Conservation (phyloP, 2,797 vertebrate species). For the Decapterus maruadsi region DNA sequence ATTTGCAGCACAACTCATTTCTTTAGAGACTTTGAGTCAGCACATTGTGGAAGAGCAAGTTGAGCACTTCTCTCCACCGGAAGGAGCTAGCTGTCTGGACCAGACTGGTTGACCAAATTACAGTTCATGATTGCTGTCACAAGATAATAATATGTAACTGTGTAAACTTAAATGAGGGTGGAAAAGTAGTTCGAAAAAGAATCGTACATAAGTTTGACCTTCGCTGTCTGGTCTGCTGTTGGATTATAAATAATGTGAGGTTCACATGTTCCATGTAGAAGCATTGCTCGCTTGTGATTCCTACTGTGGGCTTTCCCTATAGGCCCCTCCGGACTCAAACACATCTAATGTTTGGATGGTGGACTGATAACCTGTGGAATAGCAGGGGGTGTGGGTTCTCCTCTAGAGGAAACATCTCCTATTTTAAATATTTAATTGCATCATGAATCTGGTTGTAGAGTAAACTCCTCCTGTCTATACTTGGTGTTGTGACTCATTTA, state of each 20-base stretch:
- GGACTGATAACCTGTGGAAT: conserved; percentile 15
- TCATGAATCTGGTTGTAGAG: conserved; percentile 51
- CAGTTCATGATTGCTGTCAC: conserved; percentile 16
- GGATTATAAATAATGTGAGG: conserved; percentile 39
- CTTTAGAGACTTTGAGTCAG: neutral
- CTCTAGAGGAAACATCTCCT: conserved; percentile 44
- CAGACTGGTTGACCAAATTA: conserved; percentile 11
- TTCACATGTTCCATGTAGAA: conserved; percentile 35
- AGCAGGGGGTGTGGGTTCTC: conserved; percentile 51
- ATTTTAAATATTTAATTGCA: conserved; percentile 74
- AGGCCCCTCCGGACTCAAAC: conserved; percentile 21
- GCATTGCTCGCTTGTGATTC: conserved; percentile 29
- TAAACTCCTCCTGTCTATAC: conserved; percentile 53
- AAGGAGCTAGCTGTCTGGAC: conserved; percentile 22
- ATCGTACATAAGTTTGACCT: conserved; percentile 5
- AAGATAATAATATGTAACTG: conserved; percentile 33
- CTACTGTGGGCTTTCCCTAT: conserved; percentile 35
- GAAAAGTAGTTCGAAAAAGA: conserved; percentile 32
- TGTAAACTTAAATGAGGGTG: conserved; percentile 32
- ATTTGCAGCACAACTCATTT: neutral
- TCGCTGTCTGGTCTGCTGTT: conserved; percentile 14
- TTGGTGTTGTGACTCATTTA: conserved; percentile 57
- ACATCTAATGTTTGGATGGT: conserved; percentile 22
- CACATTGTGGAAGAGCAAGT: neutral
- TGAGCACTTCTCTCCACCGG: conserved; percentile 1